Evolutionary conservation across 2,797 vertebrate genomes (phyloP).

Genomic region (Ctenosaura bakeri): DNA sequence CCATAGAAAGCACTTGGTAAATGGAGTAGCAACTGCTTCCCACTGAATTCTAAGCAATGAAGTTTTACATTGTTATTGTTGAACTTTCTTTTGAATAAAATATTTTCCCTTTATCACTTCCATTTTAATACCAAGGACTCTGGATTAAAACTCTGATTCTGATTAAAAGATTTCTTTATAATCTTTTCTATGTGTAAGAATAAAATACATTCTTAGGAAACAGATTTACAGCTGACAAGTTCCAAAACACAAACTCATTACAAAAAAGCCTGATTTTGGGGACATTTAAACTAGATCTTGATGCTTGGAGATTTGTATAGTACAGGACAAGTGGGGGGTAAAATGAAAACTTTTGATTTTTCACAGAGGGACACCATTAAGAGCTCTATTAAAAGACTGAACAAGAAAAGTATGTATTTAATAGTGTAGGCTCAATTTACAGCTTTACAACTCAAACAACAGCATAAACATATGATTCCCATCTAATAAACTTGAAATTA

Average conservation of each 20-base stretch:
- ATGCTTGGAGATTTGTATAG: neutral
- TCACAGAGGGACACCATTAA: constrained; percentile 23
- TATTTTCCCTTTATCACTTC: neutral
- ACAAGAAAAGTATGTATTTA: neutral
- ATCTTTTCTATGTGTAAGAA: neutral
- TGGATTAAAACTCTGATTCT: too few species aligned
- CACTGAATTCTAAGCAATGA: neutral
- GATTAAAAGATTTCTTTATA: neutral
- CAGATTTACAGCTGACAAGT: constrained; percentile 64
- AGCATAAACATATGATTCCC: neutral
- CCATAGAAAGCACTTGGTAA: neutral
- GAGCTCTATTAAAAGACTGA: neutral
- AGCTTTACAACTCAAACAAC: constrained; percentile 7
- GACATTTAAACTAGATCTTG: constrained; percentile 29
- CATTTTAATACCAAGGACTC: neutral
- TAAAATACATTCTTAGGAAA: constrained; percentile 62
- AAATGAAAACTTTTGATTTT: constrained; percentile 23
- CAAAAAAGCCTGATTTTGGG: constrained; percentile 41
- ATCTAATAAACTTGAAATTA: neutral
- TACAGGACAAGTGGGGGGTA: neutral
- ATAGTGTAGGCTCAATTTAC: neutral
- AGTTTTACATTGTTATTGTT: neutral
- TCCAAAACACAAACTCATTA: constrained; percentile 62
- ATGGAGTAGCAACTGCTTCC: neutral
- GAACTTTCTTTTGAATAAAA: neutral